phyloP scores from a whole-genome alignment of 2,113 vertebrate genomes.

The Trogon melanurus region DNA sequence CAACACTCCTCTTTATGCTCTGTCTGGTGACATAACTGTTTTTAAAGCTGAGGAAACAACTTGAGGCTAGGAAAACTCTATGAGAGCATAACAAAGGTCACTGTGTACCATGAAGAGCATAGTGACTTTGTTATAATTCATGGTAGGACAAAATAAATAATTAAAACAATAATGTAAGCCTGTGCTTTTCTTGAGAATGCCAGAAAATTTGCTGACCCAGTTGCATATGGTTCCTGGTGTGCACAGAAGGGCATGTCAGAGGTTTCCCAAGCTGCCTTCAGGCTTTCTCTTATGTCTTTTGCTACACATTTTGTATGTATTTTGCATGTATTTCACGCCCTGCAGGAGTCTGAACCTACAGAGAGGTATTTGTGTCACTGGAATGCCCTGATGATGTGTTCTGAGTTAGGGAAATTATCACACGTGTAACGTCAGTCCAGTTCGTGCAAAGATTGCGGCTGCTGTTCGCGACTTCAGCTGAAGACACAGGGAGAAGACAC shows the following conservation, averaged over 20 bases:
- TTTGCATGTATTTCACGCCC: not conserved
- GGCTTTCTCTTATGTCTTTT: not conserved
- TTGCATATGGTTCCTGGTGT: not conserved
- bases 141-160: not conserved
- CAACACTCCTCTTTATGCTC: not conserved
- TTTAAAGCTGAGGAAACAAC: conserved; percentile 3
- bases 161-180: not conserved
- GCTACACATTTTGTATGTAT: not conserved
- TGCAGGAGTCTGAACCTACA: not conserved
- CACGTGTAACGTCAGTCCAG: not conserved
- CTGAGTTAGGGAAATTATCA: not conserved
- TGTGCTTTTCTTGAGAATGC: not conserved
- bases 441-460: not conserved
- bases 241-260: not conserved
- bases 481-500: not conserved
- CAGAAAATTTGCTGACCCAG: not conserved
- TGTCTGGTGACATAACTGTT: not conserved
- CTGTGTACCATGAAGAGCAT: not conserved
- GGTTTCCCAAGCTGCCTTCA: not conserved
- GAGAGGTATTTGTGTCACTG: not conserved
- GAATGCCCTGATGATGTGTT: not conserved
- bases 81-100: not conserved
- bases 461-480: rapidly evolving
- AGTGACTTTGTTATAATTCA: not conserved
- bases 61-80: not conserved